These are phyloP conservation scores for Syndactyla subalaris DNA, from an alignment of 2,797 vertebrate species.

Conservation along the genomic window DNA sequence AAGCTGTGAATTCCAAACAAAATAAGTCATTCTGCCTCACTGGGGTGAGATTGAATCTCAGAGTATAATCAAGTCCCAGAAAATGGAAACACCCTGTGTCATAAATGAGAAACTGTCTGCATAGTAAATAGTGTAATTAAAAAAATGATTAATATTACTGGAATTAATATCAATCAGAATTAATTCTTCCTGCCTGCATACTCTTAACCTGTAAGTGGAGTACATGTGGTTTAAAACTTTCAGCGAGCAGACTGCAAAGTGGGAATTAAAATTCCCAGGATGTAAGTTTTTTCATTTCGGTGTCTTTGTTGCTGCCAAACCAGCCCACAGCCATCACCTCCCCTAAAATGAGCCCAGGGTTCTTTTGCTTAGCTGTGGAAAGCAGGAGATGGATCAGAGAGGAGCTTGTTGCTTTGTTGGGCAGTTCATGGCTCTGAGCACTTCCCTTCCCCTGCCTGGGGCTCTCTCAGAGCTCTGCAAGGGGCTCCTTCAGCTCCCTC, in stretches of 20 bases:
- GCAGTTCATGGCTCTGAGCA: background rate
- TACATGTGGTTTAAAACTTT: background rate
- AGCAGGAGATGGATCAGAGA: background rate
- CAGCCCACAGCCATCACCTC: background rate
- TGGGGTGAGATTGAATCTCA: background rate
- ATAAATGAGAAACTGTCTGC: background rate
- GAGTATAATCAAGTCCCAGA: background rate
- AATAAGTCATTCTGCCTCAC: background rate
- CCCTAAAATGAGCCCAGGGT: background rate
- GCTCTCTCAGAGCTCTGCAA: background rate
- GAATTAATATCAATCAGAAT: background rate
- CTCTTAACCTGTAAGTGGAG: background rate
- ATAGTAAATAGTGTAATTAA: background rate
- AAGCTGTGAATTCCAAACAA: constrained; percentile 19
- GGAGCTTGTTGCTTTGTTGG: rapidly evolving
- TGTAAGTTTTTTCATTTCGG: background rate
- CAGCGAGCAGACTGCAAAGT: background rate
- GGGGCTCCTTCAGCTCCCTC: background rate
- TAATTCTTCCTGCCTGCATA: background rate
- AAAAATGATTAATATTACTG: background rate
- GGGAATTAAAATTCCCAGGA: background rate
- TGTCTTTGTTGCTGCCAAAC: background rate
- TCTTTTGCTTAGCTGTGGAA: background rate
- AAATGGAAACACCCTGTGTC: background rate
- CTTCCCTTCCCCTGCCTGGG: background rate